Evolutionary conservation across 2,888 invertebrate species (phyloP), one percentile per base, ranked within the genome.

Genomic region (Keiferia lycopersicella): DNA sequence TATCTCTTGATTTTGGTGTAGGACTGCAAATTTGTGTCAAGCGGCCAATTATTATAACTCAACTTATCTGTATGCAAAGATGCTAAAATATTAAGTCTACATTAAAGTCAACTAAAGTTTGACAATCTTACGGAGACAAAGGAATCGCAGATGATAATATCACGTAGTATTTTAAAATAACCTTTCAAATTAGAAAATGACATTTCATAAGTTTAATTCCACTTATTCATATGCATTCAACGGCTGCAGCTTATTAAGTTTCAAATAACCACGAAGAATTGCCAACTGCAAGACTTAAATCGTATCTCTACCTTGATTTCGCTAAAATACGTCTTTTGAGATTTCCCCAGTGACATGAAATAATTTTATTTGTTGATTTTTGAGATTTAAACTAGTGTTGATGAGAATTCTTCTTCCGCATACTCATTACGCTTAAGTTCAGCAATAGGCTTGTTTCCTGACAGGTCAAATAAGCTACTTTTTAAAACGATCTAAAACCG

Each of bases 181-280:
- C 30, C 34, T 26, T 10, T 30, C 12, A 8, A 14, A 22, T 22
- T 30, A 56, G 56, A 56, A 61, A 48, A 58, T 10, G 16, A 64
- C 58, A 64, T 67, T 67, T 62, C 57, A 66, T 38, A 18, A 26
- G 50, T 38, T 66, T 66, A 67, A 67, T 56, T 58, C 39, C 56
- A 58, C 73, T 74, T 68, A 75, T 80, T 79, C 73, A 72, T 72
- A 78, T 80, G 75, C 79, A 77, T 74, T 71, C 66, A 65, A 67
- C 69, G 57, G 60, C 65, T 65, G 67, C 66, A 50, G 73, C 68
- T 76, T 77, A 78, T 78, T 76, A 80, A 74, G 75, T 74, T 74
- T 70, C 61, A 74, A 76, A 79, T 71, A 71, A 45, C 48, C 50
- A 10, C 41, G 2, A 8, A 12, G 41, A 14, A n/a, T 41, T 41